Percentiles rank a stretch among this genome's conserved stretches.
These are phyloP conservation scores for Sesamia nonagrioides DNA, from an alignment of 1,140 invertebrate genomes.

Conservation along the genomic window DNA sequence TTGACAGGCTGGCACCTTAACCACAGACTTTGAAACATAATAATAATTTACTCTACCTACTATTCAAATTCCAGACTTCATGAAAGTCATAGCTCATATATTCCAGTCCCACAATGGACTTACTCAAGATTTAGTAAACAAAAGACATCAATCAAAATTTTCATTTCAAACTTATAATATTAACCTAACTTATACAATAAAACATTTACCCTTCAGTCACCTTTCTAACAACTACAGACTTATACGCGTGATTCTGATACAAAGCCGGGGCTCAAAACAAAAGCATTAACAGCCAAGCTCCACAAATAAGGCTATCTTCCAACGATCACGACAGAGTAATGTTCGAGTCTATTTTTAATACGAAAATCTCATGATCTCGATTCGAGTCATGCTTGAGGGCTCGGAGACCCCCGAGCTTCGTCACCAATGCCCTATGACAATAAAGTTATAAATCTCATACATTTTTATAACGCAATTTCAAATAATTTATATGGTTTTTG, in stretches of 20 bases:
- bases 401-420: conserved; percentile 47
- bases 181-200: neutral
- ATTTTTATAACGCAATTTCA: conserved; percentile 77
- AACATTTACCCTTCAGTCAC: too few species aligned
- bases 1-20: too few species aligned
- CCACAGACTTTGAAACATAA: too few species aligned
- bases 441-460: conserved; percentile 77
- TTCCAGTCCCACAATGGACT: too few species aligned
- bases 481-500: too few species aligned
- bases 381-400: conserved; percentile 64
- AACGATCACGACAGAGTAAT: conserved; percentile 54
- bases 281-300: neutral
- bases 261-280: neutral
- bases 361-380: conserved; percentile 65
- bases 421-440: conserved; percentile 68
- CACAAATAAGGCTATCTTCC: neutral
- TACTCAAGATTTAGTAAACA: too few species aligned
- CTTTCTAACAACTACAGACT: too few species aligned
- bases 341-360: conserved; percentile 60
- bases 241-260: too few species aligned
- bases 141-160: too few species aligned
- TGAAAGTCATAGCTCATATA: too few species aligned
- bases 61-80: too few species aligned
- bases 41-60: too few species aligned
- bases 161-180: neutral